Evolutionary conservation across 92 coral and sea anemone genomes (phyloP).

Genomic region (Epizoanthus ramosus): DNA sequence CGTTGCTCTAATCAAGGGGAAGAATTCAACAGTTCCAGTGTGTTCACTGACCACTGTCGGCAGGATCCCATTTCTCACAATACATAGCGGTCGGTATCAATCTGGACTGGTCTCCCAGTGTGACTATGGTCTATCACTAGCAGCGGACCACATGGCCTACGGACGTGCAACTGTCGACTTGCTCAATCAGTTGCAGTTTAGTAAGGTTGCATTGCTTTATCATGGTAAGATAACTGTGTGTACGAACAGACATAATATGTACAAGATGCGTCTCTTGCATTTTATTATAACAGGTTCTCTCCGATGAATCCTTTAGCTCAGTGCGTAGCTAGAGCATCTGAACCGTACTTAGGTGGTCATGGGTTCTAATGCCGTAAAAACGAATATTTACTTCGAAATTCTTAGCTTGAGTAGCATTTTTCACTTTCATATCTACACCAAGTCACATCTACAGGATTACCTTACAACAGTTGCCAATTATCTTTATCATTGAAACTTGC

Average conservation of each 20-base stretch:
- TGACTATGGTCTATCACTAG: not conserved
- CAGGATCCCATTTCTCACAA: not conserved
- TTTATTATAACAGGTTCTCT: too few relatives aligned
- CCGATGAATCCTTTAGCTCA: too few relatives aligned
- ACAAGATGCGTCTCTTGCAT: not conserved
- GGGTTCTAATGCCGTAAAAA: too few relatives aligned
- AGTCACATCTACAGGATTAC: too few relatives aligned
- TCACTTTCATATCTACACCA: too few relatives aligned
- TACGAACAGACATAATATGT: not conserved
- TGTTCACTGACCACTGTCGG: constrained; percentile 4
- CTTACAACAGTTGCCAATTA: too few relatives aligned
- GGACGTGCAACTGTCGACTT: constrained; percentile 2
- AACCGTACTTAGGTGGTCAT: too few relatives aligned
- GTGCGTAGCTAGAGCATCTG: too few relatives aligned
- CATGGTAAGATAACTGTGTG: not conserved
- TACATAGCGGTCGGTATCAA: not conserved
- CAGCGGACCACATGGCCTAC: not conserved
- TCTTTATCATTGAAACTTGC: too few relatives aligned
- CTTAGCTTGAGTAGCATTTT: too few relatives aligned
- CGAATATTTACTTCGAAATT: too few relatives aligned
- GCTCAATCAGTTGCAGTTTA: not conserved
- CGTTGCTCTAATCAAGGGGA: not conserved
- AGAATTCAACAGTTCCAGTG: not conserved
- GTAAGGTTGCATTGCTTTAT: constrained; percentile 18
- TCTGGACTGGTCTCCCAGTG: not conserved